Conservation (phyloP, 2,888 invertebrate species). For the Dynastes maya region DNA sequence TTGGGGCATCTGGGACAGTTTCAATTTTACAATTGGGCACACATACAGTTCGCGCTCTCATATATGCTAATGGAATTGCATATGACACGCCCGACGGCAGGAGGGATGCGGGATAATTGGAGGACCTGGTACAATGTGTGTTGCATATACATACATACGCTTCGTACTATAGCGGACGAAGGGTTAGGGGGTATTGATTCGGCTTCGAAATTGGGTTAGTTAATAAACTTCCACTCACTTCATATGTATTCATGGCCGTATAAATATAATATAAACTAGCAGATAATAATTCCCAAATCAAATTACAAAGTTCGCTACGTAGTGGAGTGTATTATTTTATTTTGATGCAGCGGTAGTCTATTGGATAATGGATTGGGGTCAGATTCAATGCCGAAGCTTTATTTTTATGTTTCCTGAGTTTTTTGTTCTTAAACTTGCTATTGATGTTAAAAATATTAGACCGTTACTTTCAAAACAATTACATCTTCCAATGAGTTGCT, state of each 20-base stretch:
- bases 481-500: no score
- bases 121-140: constrained; percentile 28
- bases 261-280: constrained; percentile 44
- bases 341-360: background rate
- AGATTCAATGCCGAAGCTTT: background rate
- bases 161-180: background rate
- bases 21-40: constrained; percentile 33
- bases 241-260: constrained; percentile 41
- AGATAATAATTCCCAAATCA: constrained; percentile 45
- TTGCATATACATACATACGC: constrained; percentile 22
- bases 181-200: constrained; percentile 32
- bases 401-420: no score
- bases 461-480: no score
- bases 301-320: constrained; percentile 32
- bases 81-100: constrained; percentile 22
- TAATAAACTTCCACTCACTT: constrained; percentile 42
- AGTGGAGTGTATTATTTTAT: background rate
- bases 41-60: constrained; percentile 12
- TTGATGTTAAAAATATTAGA: no score
- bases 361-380: background rate
- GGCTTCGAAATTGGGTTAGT: constrained; percentile 38
- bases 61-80: constrained; percentile 38
- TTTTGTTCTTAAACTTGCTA: no score
- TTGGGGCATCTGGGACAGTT: constrained; percentile 29
- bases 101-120: constrained; percentile 23